Conservation (phyloP, 2,113 vertebrate genomes). For the Proteles cristata region DNA sequence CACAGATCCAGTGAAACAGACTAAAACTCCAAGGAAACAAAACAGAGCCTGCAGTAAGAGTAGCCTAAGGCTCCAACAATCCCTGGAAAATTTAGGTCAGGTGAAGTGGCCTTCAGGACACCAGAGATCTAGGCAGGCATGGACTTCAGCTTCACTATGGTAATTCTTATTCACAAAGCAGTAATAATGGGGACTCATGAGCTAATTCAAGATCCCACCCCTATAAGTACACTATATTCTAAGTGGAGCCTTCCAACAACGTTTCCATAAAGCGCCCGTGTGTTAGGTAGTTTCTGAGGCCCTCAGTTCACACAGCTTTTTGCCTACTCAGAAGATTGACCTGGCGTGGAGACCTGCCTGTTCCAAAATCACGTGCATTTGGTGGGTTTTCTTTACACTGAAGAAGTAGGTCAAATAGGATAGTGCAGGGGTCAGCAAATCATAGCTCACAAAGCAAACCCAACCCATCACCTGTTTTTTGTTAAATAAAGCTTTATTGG, state of each 20-base stretch:
- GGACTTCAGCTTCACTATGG: background rate
- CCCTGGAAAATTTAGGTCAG: background rate
- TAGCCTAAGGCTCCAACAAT: background rate
- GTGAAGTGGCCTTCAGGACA: background rate
- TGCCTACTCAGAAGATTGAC: background rate
- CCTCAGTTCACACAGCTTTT: background rate
- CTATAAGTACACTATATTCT: background rate
- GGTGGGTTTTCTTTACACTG: background rate
- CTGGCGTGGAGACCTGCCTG: background rate
- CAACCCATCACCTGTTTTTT: background rate
- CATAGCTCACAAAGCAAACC: background rate
- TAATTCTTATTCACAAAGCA: background rate
- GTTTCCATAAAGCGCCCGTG: background rate
- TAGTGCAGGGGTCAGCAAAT: background rate
- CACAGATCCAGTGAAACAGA: background rate
- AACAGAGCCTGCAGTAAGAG: background rate
- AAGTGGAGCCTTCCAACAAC: background rate
- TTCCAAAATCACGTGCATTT: background rate
- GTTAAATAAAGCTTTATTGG: constrained; percentile 35
- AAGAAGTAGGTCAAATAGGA: background rate
- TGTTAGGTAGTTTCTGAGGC: background rate
- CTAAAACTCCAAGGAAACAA: background rate
- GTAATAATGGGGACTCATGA: background rate
- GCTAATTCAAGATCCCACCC: background rate
- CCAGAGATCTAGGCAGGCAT: background rate